Percentiles rank a stretch among this genome's conserved stretches.
Conservation (phyloP, 2,888 invertebrate species). For the Physocephala rufipes region DNA sequence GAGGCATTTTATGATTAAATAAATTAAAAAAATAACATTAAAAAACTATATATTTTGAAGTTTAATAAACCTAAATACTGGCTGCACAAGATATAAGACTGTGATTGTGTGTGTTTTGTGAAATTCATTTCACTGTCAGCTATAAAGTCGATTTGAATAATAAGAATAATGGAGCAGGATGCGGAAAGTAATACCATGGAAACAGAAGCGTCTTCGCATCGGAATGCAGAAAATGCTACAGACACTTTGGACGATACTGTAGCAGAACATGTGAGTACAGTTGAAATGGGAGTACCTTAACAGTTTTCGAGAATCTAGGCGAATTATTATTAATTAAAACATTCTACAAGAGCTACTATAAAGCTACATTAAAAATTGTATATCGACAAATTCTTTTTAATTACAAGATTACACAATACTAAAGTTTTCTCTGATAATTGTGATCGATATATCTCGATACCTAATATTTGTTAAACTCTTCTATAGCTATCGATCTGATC, state of each 20-base stretch:
- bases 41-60: neutral
- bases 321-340: no score
- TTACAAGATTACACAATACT: no score
- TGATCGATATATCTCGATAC: no score
- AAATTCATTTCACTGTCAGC: neutral
- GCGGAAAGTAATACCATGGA: conserved; percentile 39
- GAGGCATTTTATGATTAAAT: neutral
- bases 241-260: conserved; percentile 40
- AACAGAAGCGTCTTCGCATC: conserved; percentile 36
- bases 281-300: neutral
- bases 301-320: no score
- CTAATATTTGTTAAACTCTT: no score
- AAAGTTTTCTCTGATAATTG: no score
- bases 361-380: no score
- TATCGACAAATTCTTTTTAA: no score
- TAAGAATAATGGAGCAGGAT: conserved; percentile 44
- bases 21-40: conserved; percentile 21
- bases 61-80: neutral
- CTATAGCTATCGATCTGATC: no score
- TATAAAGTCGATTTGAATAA: neutral
- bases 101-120: neutral
- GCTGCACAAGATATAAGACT: neutral
- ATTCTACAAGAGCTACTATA: no score
- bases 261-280: conserved; percentile 47
- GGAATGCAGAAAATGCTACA: conserved; percentile 38